Percentiles rank a stretch among this genome's conserved stretches.
These are phyloP conservation scores for Eriocheir sinensis DNA, from an alignment of 1,140 invertebrate genomes.

Conservation along the genomic window DNA sequence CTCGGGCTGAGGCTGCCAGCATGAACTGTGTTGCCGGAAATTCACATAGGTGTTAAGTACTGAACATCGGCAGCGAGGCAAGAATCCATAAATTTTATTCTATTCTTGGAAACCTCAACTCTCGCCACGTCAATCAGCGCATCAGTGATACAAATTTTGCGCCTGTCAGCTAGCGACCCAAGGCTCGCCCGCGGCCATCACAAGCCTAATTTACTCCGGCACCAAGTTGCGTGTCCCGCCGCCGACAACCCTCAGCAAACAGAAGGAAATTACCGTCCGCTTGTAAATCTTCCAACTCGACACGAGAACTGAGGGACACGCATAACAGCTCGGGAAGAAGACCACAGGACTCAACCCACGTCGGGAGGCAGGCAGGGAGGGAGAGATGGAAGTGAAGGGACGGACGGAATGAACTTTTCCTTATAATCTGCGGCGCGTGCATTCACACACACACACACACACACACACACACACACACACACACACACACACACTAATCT, in stretches of 20 bases:
- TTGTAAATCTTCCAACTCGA: slow-evolving; percentile 16
- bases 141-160: neutral
- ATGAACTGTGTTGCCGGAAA: no score
- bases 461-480: no score
- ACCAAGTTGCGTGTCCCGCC: neutral
- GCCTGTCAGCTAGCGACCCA: neutral
- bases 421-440: no score
- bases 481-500: no score
- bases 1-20: no score
- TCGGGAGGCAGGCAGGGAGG: neutral
- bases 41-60: no score
- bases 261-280: neutral
- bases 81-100: no score
- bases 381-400: no score
- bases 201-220: neutral
- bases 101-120: no score
- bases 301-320: neutral
- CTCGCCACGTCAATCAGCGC: neutral
- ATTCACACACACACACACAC: neutral
- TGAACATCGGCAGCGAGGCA: no score
- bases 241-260: neutral
- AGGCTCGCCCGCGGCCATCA: neutral
- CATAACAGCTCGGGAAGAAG: no score
- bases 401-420: neutral
- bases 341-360: neutral